Evolutionary conservation across 35 echinoderm and acorn worm species (phyloP), one percentile per base, ranked within the genome.

Genomic region (Apostichopus californicus): DNA sequence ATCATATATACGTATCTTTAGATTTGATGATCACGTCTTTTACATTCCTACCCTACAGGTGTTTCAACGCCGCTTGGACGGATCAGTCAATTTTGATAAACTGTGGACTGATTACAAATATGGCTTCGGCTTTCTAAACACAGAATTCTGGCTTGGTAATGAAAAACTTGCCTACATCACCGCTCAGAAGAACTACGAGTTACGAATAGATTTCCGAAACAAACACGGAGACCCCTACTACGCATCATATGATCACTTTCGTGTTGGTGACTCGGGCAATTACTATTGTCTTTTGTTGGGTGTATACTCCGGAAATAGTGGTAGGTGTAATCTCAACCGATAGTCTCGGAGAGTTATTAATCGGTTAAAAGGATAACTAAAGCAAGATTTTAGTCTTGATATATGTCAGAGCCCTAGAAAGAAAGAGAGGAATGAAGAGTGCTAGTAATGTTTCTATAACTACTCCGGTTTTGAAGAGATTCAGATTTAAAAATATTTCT

Each of bases 121-220:
- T 21, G 93, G 93, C 46, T 94, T 94, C 79, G 93, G 93, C 25
- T 72, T 91, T 58, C 64, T 91, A 21, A 46, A 82, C 12, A 64
- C 71, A 6, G 93, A 94, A 53, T 91, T 94, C 54, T 94, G 93
- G 93, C 60, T 94, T 10, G 93, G 93, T 15, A 79, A 91, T 17
- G 87, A 94, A 11, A 83, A 85, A 9, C 81, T 94, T 55, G 61
- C 73, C 52, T 79, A 79, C 18, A 57, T 94, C 77, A 94, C 93
- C 8, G 64, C 78, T 11, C 93, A 94, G 79, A 79, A 82, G 20
- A 78, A 91, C n/a, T 94, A 94, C 79, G 89, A 94, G 56, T 88
- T 94, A 24, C 88, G 88, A 46, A 85, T 94, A 52, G 93, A 94
- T 25, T 66, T 94, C 20, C 22, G 53, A 54, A 89, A 94, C 26